Percentiles rank a stretch among this genome's conserved stretches.
phyloP scores from a whole-genome alignment of 1,140 invertebrate species.

The Sinonovacula constricta region DNA sequence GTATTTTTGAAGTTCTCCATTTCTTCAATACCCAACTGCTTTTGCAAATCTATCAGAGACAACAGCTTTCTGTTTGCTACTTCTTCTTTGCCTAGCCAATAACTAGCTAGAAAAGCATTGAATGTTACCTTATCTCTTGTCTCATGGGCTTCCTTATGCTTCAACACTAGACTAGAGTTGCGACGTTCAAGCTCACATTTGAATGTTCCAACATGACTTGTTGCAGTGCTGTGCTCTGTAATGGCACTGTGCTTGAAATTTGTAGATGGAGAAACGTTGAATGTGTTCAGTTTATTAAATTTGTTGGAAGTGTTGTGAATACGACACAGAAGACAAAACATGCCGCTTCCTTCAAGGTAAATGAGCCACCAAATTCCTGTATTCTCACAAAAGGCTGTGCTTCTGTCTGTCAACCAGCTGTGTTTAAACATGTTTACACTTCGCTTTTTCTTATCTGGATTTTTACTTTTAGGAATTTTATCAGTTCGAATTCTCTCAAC shows the following conservation, averaged over 20 bases:
- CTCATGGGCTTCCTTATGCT: constrained; percentile 1
- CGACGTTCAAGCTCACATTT: not conserved
- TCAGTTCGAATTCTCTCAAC: too few species aligned
- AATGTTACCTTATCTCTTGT: constrained; percentile 11
- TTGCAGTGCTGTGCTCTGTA: not conserved
- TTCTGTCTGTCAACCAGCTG: too few species aligned
- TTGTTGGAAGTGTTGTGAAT: too few species aligned
- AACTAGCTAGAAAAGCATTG: constrained; percentile 9
- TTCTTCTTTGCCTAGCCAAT: constrained; percentile 18
- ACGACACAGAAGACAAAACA: constrained; percentile 1
- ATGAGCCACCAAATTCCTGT: too few species aligned
- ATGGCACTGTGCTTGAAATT: constrained; percentile 22
- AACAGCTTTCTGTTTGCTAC: constrained; percentile 1
- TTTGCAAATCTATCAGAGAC: constrained; percentile 6
- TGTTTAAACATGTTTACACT: too few species aligned
- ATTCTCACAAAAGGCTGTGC: too few species aligned
- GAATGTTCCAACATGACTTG: too few species aligned
- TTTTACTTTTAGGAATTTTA: too few species aligned
- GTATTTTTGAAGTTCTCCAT: constrained; percentile 11
- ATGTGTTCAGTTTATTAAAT: too few species aligned
- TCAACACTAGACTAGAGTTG: too few species aligned
- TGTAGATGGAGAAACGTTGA: too few species aligned
- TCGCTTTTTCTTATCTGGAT: too few species aligned
- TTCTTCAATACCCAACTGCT: not conserved
- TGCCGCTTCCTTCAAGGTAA: not conserved